Percentiles rank a stretch among this genome's conserved stretches.
phyloP scores from a whole-genome alignment of 2,113 vertebrate genomes.

The Excalfactoria chinensis region DNA sequence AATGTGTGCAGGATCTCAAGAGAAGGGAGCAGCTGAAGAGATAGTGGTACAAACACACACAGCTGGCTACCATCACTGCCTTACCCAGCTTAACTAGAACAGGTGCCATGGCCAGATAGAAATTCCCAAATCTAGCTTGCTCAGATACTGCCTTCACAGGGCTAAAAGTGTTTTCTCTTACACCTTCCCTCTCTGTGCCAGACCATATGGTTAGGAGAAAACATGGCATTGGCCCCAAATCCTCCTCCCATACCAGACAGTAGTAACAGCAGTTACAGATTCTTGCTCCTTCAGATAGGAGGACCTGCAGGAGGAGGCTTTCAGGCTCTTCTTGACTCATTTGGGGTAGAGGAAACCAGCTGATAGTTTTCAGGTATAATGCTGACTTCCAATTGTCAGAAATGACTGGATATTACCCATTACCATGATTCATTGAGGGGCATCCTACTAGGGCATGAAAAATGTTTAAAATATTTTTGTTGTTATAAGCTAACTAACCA shows the following conservation, averaged over 20 bases:
- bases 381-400: neutral
- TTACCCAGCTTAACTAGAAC: neutral
- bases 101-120: neutral
- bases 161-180: neutral
- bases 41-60: neutral
- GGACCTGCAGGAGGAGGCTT: neutral
- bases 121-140: neutral
- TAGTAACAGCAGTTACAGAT: neutral
- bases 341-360: neutral
- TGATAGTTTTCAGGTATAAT: neutral
- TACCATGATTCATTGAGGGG: neutral
- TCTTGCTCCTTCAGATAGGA: neutral
- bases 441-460: neutral
- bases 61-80: fast-evolving
- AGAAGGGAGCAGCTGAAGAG: fast-evolving
- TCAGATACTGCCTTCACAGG: neutral
- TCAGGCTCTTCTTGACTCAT: neutral
- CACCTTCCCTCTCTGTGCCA: neutral
- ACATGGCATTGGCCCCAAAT: fast-evolving
- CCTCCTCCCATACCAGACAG: fast-evolving
- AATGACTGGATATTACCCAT: neutral
- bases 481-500: neutral
- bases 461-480: neutral
- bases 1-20: neutral
- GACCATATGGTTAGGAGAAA: neutral